Base-by-base conservation (phyloP, 2,113 vertebrate species). In the Kryptolebias marmoratus region DNA sequence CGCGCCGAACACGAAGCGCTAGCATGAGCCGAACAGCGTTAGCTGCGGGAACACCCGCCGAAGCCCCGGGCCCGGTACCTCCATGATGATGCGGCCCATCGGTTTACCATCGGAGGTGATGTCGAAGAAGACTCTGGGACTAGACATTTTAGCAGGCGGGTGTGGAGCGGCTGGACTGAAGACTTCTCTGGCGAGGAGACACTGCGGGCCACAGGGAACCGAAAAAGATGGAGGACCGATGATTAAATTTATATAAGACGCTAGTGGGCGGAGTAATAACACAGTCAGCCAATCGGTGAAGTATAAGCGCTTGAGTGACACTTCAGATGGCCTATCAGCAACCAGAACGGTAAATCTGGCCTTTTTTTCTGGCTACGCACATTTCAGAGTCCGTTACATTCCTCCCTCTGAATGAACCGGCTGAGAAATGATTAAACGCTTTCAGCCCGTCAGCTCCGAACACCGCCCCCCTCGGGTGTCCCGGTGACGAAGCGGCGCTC, bases 61-160 rank as follows among this genome's bases (percentile, higher is more conserved):
- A n/a, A 31, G n/a, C 3, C 10, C 44, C 3, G 4, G 9, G 48
- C 1, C 1, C 39, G 5, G 65, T 91, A 95, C 95, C 95, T 95
- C 94, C 78, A 96, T 95, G 45, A 93, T 59, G 1, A 96, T 18
- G 42, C 93, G 92, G 31, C 95, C 95, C 0, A 82, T 0, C 0
- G 77, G 1, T 0, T 0, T 0, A 1, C 45, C 68, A 0, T n/a
- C 0, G 1, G 59, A 13, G 47, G 52, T 0, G 64, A 96, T 13
- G 0, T 96, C 94, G 75, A 96, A 96, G 84, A 85, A 96, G 6
- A 95, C 94, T 71, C 11, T n/a, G 0, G 93, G 89, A 0, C 2
- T 75, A 3, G 86, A 16, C 95, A 96, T 95, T 36, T 74, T 47
- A 64, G 74, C 71, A 42, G 50, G 6, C 11, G 13, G 47, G 27